Evolutionary conservation across 2,113 vertebrate genomes (phyloP), one percentile per base, ranked within the genome.

Genomic region (Barbus barbus): DNA sequence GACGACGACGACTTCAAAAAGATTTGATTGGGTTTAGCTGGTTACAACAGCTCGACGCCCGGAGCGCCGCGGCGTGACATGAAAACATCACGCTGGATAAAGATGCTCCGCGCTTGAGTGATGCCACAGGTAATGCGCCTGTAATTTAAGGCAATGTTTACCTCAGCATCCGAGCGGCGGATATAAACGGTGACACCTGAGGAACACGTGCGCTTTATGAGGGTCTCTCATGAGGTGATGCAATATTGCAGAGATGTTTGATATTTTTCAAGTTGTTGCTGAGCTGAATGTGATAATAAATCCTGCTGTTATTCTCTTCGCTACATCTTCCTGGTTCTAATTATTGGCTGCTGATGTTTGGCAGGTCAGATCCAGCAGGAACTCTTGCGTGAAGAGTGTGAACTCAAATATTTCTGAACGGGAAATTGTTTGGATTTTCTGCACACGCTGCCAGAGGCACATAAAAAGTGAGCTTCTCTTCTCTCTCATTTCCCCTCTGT

Each of bases 341-440:
- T 78, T 60, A 60, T 22, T 38, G n/a, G 12, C n/a, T 8, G 22
- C 31, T 77, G 31, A 53, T 60, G 56, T 38, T 95, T 96, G 94
- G 95, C 95, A 95, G 93, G 93, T 96, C 94, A 96, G 94, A 94
- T 96, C 94, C 95, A 96, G 94, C 94, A 93, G 94, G 95, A 95
- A 95, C 94, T 95, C 94, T 95, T 95, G 94, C 94, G 93, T 93
- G 95, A 95, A 95, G 95, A 96, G 96, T 95, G 95, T 95, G 94
- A 95, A 96, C 95, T 95, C 95, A 95, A 94, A 95, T 94, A 51
- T 36, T 74, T 73, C 36, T 61, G 56, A 63, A 83, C 26, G 38
- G 81, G 41, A 74, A 75, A 83, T 61, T 63, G 26, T 75, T 48
- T 63, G 36, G 24, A 48, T 44, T 56, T 76, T 83, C 71, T 63